A percentile compares a stretch with the other conserved stretches of the same genome.
Conservation (phyloP, 2,888 invertebrate species). For the Homarus gammarus region DNA sequence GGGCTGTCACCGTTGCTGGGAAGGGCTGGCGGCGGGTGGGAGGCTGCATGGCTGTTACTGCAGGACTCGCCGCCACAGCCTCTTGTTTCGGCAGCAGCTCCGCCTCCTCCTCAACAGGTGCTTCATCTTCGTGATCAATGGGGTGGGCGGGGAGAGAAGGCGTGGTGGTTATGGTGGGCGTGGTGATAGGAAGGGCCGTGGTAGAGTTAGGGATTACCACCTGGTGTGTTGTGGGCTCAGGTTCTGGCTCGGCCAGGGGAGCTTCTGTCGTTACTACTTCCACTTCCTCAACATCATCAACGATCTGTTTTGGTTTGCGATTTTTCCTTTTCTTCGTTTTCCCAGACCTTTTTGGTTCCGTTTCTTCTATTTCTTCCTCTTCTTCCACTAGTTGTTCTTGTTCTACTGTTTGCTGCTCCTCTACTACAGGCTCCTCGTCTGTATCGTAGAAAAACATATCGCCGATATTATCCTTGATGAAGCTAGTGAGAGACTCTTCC, state of each 20-base stretch:
- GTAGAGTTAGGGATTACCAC: background rate
- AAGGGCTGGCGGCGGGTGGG: constrained; percentile 50
- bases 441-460: constrained; percentile 10
- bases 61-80: constrained; percentile 67
- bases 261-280: background rate
- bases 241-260: background rate
- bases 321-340: background rate
- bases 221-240: background rate
- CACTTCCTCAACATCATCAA: too few species aligned
- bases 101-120: constrained; percentile 10
- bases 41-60: constrained; percentile 68
- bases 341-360: constrained; percentile 22
- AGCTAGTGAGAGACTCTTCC: background rate
- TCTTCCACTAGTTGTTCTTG: background rate
- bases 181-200: background rate
- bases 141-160: background rate
- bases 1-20: constrained; percentile 21
- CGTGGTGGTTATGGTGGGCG: background rate
- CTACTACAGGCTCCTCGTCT: background rate
- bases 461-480: constrained; percentile 33
- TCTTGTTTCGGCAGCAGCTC: constrained; percentile 63
- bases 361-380: background rate
- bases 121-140: background rate
- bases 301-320: background rate
- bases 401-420: background rate